Percentiles rank a stretch among this genome's conserved stretches.
These are phyloP conservation scores for Erpetoichthys calabaricus DNA, from an alignment of 2,797 vertebrate species.

Conservation along the genomic window DNA sequence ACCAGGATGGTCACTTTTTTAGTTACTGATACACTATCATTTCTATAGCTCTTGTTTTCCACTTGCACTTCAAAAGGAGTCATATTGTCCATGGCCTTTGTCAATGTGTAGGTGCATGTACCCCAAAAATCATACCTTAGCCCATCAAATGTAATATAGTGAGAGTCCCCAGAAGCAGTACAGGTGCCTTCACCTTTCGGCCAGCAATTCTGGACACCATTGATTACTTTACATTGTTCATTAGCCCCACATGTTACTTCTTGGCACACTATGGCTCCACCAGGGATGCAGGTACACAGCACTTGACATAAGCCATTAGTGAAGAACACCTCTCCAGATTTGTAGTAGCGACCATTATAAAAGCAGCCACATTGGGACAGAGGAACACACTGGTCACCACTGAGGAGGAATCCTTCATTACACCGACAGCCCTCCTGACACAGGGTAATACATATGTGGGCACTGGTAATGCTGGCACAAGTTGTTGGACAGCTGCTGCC, in stretches of 20 bases:
- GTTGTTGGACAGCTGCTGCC: constrained; percentile 49
- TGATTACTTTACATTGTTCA: constrained; percentile 43
- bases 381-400: constrained; percentile 49
- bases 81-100: constrained; percentile 21
- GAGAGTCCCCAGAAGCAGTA: constrained; percentile 53
- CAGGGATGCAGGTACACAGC: constrained; percentile 39
- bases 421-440: constrained; percentile 65
- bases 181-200: constrained; percentile 44
- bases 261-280: constrained; percentile 35
- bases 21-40: constrained; percentile 7
- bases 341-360: constrained; percentile 45
- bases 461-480: constrained; percentile 34
- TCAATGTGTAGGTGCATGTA: constrained; percentile 52
- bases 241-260: constrained; percentile 30
- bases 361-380: constrained; percentile 58
- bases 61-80: constrained; percentile 34
- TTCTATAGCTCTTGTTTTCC: constrained; percentile 15
- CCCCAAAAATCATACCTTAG: constrained; percentile 48
- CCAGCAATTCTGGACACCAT: constrained; percentile 51
- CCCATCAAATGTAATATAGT: constrained; percentile 64
- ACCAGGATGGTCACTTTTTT: constrained; percentile 19
- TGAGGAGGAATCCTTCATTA: too few relatives aligned
- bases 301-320: constrained; percentile 35
- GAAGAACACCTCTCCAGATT: constrained; percentile 31
- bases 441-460: constrained; percentile 33